Evolutionary conservation across 2,888 invertebrate genomes (phyloP).

Genomic region (Cryptus viduatorius): DNA sequence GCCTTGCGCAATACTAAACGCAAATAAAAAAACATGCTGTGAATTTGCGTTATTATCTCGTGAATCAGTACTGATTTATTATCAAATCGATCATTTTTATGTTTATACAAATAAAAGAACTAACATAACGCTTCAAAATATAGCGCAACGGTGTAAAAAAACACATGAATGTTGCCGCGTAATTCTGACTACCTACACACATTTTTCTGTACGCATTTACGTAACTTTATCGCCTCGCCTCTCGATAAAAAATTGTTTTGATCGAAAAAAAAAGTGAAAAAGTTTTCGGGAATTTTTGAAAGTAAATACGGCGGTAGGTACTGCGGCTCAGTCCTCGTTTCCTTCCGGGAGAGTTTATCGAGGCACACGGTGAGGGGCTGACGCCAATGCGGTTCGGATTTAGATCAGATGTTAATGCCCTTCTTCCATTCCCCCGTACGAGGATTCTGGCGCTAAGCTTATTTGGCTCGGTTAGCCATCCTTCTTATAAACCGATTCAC

Average conservation of each 20-base stretch:
- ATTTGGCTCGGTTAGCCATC: conserved; percentile 77
- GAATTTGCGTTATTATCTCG: background rate
- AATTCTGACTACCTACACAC: background rate
- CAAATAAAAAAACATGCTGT: conserved; percentile 42
- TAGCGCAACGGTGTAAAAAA: background rate
- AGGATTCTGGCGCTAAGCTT: conserved; percentile 68
- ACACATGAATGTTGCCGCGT: conserved; percentile 2
- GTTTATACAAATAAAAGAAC: background rate
- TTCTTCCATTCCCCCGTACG: conserved; percentile 66
- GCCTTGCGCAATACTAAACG: conserved; percentile 96
- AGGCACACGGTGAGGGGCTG: conserved; percentile 30
- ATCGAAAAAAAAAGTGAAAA: conserved; percentile 11
- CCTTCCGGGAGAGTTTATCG: conserved; percentile 53
- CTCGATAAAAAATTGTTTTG: conserved; percentile 6
- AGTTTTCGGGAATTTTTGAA: background rate
- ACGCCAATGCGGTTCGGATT: conserved; percentile 77
- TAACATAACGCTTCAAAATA: background rate
- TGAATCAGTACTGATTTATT: conserved; percentile 18
- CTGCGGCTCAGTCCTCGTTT: conserved; percentile 23
- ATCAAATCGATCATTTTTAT: conserved; percentile 8
- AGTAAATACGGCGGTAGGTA: conserved; percentile 1
- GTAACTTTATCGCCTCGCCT: background rate
- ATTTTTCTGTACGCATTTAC: background rate
- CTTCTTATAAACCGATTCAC: conserved; percentile 61
- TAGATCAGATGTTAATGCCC: conserved; percentile 83